A percentile compares a stretch with the other conserved stretches of the same genome.
phyloP scores from a whole-genome alignment of 2,888 invertebrate species.

The Esperia sulphurella region DNA sequence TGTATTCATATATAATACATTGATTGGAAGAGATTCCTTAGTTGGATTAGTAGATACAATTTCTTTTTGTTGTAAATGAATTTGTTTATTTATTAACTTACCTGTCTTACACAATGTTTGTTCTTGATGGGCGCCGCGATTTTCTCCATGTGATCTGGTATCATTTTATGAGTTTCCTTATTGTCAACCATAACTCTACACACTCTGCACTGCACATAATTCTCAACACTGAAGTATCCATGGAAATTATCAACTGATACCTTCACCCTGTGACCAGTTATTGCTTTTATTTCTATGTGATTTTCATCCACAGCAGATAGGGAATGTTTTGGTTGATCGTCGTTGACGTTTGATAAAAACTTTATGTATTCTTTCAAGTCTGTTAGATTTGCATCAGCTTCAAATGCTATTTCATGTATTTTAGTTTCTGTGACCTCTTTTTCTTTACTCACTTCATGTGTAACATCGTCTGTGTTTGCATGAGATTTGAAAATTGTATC shows the following conservation, averaged over 20 bases:
- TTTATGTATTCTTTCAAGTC: neutral
- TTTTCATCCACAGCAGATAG: neutral
- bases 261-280: neutral
- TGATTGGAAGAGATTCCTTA: too few relatives aligned
- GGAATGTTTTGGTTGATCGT: neutral
- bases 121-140: conserved; percentile 19
- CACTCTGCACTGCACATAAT: neutral
- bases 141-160: conserved; percentile 14
- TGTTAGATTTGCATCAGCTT: neutral
- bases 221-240: neutral
- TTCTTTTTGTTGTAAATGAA: neutral
- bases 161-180: conserved; percentile 10
- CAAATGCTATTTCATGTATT: neutral
- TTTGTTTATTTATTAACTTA: conserved; percentile 6
- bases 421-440: neutral
- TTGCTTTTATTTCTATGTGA: neutral
- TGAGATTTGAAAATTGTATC: neutral
- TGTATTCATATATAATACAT: neutral
- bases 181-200: neutral
- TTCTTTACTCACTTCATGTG: neutral
- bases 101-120: conserved; percentile 23
- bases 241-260: neutral
- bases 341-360: neutral
- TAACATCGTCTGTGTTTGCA: neutral
- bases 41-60: neutral